Evolutionary conservation across 1,140 invertebrate species (phyloP).

Genomic region (Wiebesia pumilae): DNA sequence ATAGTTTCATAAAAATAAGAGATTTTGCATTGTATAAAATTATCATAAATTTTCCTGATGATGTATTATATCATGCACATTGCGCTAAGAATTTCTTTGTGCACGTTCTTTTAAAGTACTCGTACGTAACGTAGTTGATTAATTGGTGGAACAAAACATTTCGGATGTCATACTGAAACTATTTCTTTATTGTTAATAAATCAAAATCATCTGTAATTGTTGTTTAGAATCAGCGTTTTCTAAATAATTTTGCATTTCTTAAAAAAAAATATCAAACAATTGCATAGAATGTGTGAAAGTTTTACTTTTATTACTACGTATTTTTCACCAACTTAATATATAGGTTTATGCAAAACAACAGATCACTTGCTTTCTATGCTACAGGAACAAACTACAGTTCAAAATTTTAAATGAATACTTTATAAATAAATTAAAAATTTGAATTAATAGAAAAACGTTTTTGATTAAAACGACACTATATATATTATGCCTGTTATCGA

Average conservation of each 20-base stretch:
- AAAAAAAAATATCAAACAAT: neutral
- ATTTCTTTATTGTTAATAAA: neutral
- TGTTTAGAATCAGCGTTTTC: neutral
- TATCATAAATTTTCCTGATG: too few relatives aligned
- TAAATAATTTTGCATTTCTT: neutral
- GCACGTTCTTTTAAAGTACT: too few relatives aligned
- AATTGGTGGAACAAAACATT: neutral
- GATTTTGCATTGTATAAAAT: too few relatives aligned
- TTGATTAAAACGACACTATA: too few relatives aligned
- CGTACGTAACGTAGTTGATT: neutral
- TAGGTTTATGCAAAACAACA: neutral
- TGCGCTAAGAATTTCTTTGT: too few relatives aligned
- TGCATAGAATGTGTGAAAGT: neutral
- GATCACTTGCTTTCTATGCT: neutral
- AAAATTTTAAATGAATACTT: neutral
- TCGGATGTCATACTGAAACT: neutral
- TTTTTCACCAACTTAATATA: conserved; percentile 1
- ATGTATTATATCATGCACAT: too few relatives aligned
- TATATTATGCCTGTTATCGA: too few relatives aligned
- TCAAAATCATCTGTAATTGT: neutral
- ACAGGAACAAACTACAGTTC: neutral
- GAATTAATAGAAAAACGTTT: too few relatives aligned
- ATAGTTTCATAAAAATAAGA: too few relatives aligned
- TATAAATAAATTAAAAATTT: too few relatives aligned
- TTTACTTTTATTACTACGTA: neutral